Conservation (phyloP, 2,113 vertebrate genomes). For the Carettochelys insculpta region DNA sequence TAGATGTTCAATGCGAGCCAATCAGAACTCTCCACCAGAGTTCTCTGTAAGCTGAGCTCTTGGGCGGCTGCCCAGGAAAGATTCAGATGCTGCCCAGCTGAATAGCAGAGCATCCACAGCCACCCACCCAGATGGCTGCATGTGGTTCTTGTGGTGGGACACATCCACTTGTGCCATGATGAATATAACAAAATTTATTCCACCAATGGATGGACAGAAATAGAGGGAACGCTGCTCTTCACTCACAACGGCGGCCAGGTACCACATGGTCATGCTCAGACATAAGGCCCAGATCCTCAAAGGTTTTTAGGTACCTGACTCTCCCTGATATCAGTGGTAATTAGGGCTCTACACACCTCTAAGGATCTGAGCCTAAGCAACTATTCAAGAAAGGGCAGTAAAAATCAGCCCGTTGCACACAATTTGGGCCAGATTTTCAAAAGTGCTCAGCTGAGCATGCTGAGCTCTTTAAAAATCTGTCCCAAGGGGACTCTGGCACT, state of each 20-base stretch:
- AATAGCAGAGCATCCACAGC: too few species aligned
- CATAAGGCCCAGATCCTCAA: not conserved
- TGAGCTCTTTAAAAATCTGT: not conserved
- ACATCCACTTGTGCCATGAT: too few species aligned
- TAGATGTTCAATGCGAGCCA: not conserved
- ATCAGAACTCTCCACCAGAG: rapidly evolving
- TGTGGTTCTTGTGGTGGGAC: too few species aligned
- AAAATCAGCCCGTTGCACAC: not conserved
- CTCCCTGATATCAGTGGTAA: not conserved
- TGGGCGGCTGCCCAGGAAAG: too few species aligned
- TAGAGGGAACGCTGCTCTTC: too few species aligned
- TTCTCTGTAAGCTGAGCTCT: too few species aligned
- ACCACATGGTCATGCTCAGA: not conserved
- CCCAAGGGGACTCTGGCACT: not conserved
- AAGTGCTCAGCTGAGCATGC: not conserved
- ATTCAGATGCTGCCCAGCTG: too few species aligned
- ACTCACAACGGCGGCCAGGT: not conserved
- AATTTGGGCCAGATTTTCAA: not conserved
- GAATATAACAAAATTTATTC: too few species aligned
- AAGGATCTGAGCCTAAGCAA: not conserved
- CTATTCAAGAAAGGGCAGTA: not conserved
- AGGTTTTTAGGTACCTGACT: not conserved
- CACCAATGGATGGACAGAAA: too few species aligned
- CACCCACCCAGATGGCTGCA: too few species aligned
- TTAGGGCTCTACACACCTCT: not conserved